Percentiles rank a stretch among this genome's conserved stretches.
phyloP scores from a whole-genome alignment of 2,113 vertebrate species.

The Neomonachus schauinslandi region DNA sequence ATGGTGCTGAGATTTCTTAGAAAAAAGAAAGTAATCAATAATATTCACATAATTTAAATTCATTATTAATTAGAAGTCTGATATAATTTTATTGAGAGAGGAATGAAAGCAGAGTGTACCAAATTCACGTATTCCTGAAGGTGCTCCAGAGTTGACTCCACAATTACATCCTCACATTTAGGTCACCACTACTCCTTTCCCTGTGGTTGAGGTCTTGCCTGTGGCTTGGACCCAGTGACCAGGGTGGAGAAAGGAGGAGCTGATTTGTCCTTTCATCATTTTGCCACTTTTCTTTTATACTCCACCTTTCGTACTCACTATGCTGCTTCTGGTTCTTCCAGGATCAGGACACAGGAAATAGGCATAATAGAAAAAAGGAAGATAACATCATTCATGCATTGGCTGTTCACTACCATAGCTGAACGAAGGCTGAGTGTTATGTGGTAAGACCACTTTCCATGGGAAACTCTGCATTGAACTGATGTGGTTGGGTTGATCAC shows the following conservation, averaged over 20 bases:
- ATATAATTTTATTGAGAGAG: background rate
- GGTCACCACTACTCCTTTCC: background rate
- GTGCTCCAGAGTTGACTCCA: background rate
- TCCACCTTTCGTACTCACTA: background rate
- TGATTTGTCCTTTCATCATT: background rate
- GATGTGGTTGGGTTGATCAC: background rate
- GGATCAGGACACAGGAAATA: background rate
- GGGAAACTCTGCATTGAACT: background rate
- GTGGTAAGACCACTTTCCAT: background rate
- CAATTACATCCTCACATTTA: background rate
- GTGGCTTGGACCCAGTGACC: background rate
- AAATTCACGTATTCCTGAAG: background rate
- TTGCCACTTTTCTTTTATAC: background rate
- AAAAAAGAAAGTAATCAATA: background rate
- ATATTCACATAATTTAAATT: background rate
- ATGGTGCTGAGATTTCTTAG: background rate
- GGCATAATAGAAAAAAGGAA: background rate
- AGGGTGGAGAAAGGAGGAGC: background rate
- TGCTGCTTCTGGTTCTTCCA: background rate
- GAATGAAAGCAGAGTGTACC: background rate
- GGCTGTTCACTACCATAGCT: background rate
- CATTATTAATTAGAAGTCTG: background rate
- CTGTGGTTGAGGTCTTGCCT: background rate
- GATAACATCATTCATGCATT: background rate
- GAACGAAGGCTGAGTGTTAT: background rate